Percentiles rank a stretch among this genome's conserved stretches.
phyloP scores from a whole-genome alignment of 2,888 invertebrate genomes.

The Zygogramma bicolorata region DNA sequence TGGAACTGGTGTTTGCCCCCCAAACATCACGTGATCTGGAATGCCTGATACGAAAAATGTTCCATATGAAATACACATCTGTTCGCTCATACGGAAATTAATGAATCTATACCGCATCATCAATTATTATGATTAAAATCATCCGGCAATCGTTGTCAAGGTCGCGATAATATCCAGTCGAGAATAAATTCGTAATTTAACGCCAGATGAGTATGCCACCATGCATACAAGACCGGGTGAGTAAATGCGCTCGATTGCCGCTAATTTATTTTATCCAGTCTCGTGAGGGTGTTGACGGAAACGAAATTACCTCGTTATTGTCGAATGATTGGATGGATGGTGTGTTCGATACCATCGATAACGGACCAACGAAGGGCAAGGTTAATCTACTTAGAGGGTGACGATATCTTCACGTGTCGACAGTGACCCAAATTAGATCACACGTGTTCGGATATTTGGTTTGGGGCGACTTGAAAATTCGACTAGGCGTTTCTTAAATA shows the following conservation, averaged over 20 bases:
- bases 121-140: constrained; percentile 32
- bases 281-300: not conserved
- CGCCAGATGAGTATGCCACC: constrained; percentile 34
- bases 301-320: not conserved
- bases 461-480: too few relatives aligned
- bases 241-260: not conserved
- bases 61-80: not conserved
- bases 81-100: not conserved
- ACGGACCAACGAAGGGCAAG: not conserved
- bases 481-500: too few relatives aligned
- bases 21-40: too few relatives aligned
- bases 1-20: too few relatives aligned
- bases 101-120: constrained; percentile 29
- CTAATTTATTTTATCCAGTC: not conserved
- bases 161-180: constrained; percentile 25
- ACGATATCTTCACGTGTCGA: not conserved
- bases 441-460: not conserved
- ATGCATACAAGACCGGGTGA: constrained; percentile 4
- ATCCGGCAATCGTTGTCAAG: constrained; percentile 29
- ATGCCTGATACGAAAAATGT: too few relatives aligned
- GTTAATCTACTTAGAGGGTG: not conserved
- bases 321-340: not conserved
- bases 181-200: constrained; percentile 28
- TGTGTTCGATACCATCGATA: not conserved
- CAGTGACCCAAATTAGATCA: not conserved